A percentile compares a stretch with the other conserved stretches of the same genome.
These are phyloP conservation scores for Pandemis corylana DNA, from an alignment of 2,888 invertebrate genomes.

Conservation along the genomic window DNA sequence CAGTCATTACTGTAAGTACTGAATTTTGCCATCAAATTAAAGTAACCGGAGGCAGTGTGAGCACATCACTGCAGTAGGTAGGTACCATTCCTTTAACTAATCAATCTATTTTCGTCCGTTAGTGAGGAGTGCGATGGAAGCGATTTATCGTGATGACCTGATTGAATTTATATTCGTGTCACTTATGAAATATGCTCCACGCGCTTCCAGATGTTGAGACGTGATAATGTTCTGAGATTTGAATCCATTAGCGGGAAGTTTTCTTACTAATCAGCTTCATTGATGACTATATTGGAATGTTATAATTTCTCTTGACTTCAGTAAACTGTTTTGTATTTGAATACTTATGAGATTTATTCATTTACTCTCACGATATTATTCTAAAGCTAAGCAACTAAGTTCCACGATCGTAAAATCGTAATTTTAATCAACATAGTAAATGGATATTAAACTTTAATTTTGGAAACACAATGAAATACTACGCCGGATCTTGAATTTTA, in stretches of 20 bases:
- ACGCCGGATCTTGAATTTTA: conserved; percentile 81
- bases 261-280: background rate
- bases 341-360: background rate
- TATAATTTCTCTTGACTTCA: background rate
- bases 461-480: conserved; percentile 78
- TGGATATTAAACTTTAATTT: conserved; percentile 69
- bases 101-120: conserved; percentile 41
- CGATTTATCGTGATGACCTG: conserved; percentile 42
- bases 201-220: conserved; percentile 35
- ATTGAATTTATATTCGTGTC: conserved; percentile 42
- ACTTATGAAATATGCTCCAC: conserved; percentile 39
- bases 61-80: conserved; percentile 13
- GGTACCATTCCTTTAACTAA: conserved; percentile 39
- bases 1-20: background rate
- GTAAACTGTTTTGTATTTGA: background rate
- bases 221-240: conserved; percentile 23
- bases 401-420: conserved; percentile 8
- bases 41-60: conserved; percentile 18
- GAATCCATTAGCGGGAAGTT: conserved; percentile 21
- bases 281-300: conserved; percentile 1
- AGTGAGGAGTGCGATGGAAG: conserved; percentile 34
- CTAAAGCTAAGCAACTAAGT: too few relatives aligned
- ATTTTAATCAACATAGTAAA: conserved; percentile 19
- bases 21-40: background rate
- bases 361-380: background rate